Evolutionary conservation across 2,888 invertebrate genomes (phyloP).

Genomic region (Dicycla oo): DNA sequence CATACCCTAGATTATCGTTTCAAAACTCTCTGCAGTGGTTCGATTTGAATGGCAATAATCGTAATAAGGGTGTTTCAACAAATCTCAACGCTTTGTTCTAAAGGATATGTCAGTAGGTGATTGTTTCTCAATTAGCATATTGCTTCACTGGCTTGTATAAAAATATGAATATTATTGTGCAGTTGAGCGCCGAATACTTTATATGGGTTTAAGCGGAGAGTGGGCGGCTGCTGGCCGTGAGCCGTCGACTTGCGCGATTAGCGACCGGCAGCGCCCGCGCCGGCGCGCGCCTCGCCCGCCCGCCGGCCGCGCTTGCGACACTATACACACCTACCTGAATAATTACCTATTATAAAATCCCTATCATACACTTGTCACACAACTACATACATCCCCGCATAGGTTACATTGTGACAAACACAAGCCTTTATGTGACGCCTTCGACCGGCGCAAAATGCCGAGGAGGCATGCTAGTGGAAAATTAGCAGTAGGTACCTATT

Average conservation of each 20-base stretch:
- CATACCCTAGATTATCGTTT: constrained; percentile 36
- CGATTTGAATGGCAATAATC: constrained; percentile 43
- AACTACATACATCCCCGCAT: constrained; percentile 27
- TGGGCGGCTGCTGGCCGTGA: constrained; percentile 89
- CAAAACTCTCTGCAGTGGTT: constrained; percentile 50
- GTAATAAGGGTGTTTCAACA: constrained; percentile 59
- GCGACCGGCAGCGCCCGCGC: constrained; percentile 66
- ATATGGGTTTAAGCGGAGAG: constrained; percentile 88
- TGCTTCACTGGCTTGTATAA: constrained; percentile 81
- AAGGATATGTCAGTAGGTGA: constrained; percentile 68
- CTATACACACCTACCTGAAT: constrained; percentile 77
- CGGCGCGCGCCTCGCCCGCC: constrained; percentile 55
- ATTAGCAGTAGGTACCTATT: constrained; percentile 50
- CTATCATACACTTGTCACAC: constrained; percentile 45
- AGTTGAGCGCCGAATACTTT: constrained; percentile 83
- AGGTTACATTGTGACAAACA: constrained; percentile 35
- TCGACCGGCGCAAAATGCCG: constrained; percentile 43
- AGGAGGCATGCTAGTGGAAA: constrained; percentile 54
- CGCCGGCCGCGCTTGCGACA: constrained; percentile 76
- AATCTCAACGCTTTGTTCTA: constrained; percentile 52
- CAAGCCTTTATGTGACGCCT: constrained; percentile 42
- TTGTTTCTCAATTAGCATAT: constrained; percentile 83
- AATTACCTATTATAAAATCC: constrained; percentile 74
- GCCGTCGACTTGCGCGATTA: constrained; percentile 83
- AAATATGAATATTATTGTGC: constrained; percentile 86